Base-by-base conservation (phyloP, 2,113 vertebrate genomes). In the Mirza zaza region DNA sequence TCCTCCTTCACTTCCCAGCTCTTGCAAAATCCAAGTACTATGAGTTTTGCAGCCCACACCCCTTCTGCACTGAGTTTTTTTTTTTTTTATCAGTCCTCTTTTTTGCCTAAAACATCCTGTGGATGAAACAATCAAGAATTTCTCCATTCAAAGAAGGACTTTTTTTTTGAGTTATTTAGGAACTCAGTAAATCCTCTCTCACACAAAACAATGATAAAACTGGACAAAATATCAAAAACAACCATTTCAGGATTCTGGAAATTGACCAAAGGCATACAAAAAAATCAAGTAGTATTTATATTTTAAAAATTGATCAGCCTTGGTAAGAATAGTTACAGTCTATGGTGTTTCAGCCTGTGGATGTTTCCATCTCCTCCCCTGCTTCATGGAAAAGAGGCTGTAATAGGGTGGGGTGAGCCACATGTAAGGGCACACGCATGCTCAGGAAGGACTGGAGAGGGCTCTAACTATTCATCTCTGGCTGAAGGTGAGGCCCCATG, bases 81-180 rank as follows among this genome's bases (percentile, higher is more conserved):
- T 39, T 83, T 67, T 77, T 52, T 45, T 77, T 29, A 84, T 32
- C 32, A 90, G 23, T 55, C 23, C 0, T 86, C 20, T 9, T 71
- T 94, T 90, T 89, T 50, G 84, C 57, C 25, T 65, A 77, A 97
- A 87, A 81, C 2, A 81, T 6, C 13, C 18, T 48, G 9, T 81
- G 50, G 29, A 25, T 57, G 6, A 9, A 52, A 94, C 65, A 93
- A 91, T 29, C n/a, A 71, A 91, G 50, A 55, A 63, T 77, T 73
- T 42, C 32, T 2, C 8, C 13, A 9, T 1, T 63, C 20, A 50
- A 6, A 3, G 6, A 2, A 3, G 52, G 15, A 52, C 29, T 27
- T 93, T 36, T 93, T 36, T 45, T 55, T 52, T 52, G 50, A 52
- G 50, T 52, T 52, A 52, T 52, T 25, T 59, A 59, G 57, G 57